These are phyloP conservation scores for Pristionchus mayeri DNA, from an alignment of 2,888 invertebrate genomes.

Conservation along the genomic window DNA sequence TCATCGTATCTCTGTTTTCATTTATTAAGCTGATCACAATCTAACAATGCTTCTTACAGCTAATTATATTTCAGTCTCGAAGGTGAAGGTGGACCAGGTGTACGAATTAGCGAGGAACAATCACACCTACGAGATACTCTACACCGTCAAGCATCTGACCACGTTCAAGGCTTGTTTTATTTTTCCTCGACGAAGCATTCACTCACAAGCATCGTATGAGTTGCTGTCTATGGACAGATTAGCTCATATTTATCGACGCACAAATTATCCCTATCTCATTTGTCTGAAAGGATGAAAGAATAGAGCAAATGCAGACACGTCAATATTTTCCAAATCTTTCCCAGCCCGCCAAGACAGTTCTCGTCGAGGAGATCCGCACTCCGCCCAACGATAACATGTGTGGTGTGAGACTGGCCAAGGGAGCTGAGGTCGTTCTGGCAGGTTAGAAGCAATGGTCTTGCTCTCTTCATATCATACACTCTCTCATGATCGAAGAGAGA, in stretches of 20 bases:
- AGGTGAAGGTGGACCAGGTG: neutral
- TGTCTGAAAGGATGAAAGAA: too few species aligned
- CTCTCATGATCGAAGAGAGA: too few species aligned
- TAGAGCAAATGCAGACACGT: too few species aligned
- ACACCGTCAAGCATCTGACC: constrained; percentile 10
- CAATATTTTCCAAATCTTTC: too few species aligned
- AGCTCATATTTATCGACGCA: too few species aligned
- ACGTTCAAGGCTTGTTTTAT: neutral
- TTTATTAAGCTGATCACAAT: neutral
- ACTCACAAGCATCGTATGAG: too few species aligned
- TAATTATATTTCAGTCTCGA: neutral
- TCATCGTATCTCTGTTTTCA: neutral
- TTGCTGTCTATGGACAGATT: too few species aligned
- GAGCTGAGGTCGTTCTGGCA: neutral
- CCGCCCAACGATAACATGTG: neutral
- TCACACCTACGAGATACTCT: neutral
- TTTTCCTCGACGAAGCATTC: neutral
- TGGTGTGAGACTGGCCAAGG: neutral
- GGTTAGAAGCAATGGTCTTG: too few species aligned
- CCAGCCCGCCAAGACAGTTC: neutral
- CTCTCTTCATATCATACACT: too few species aligned
- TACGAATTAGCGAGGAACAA: constrained; percentile 4
- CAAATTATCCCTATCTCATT: too few species aligned
- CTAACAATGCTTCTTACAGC: neutral
- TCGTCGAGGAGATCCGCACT: neutral